These are phyloP conservation scores for Hirtodrosophila trivittata DNA, from an alignment of 2,888 invertebrate species.

Conservation along the genomic window DNA sequence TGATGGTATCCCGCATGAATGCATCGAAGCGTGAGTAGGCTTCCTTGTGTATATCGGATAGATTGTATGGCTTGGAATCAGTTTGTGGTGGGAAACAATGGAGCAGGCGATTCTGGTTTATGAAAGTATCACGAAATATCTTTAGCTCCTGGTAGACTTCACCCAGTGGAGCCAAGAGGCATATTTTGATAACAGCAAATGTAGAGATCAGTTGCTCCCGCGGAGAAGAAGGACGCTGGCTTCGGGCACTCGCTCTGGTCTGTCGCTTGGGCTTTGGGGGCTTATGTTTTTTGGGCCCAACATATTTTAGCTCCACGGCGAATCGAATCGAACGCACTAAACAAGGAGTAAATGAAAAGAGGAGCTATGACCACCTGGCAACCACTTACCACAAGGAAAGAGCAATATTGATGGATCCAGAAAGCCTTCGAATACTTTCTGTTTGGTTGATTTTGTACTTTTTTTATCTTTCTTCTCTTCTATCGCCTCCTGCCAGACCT, in stretches of 20 bases:
- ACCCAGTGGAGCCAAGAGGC: conserved; percentile 55
- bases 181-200: conserved; percentile 60
- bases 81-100: conserved; percentile 19
- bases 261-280: background rate
- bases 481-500: conserved; percentile 41
- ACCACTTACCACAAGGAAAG: conserved; percentile 64
- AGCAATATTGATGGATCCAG: conserved; percentile 67
- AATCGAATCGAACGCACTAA: conserved; percentile 57
- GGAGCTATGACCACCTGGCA: no score
- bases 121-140: conserved; percentile 44
- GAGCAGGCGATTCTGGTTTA: conserved; percentile 56
- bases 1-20: conserved; percentile 39
- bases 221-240: accelerated
- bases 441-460: background rate
- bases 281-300: conserved; percentile 33
- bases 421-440: conserved; percentile 63
- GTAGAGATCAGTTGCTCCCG: conserved; percentile 6
- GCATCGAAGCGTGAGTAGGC: conserved; percentile 49
- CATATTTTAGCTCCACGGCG: conserved; percentile 55
- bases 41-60: conserved; percentile 27
- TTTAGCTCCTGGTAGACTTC: conserved; percentile 50
- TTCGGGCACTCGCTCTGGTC: no score
- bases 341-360: background rate
- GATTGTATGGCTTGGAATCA: accelerated
- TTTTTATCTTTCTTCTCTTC: conserved; percentile 15